These are phyloP conservation scores for Lucilia sericata DNA, from an alignment of 1,140 invertebrate genomes.

Conservation along the genomic window DNA sequence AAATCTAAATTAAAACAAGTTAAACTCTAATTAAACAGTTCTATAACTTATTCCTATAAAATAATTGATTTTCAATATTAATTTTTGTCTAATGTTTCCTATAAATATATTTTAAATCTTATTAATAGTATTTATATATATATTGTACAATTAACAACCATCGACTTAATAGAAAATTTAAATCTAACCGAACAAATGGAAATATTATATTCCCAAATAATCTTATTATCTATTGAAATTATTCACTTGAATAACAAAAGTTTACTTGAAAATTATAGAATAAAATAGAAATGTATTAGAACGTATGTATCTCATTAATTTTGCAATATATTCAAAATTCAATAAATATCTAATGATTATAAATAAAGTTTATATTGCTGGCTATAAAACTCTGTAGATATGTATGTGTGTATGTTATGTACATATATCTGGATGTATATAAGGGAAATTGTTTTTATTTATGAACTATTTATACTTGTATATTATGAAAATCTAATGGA, in stretches of 20 bases:
- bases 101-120: not conserved
- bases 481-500: not conserved
- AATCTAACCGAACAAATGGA: not conserved
- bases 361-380: too few relatives aligned
- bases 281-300: not conserved
- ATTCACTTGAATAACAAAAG: not conserved
- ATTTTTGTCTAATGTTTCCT: not conserved
- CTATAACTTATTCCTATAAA: not conserved
- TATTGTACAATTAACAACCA: too few relatives aligned
- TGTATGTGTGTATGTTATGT: too few relatives aligned
- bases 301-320: not conserved
- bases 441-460: not conserved
- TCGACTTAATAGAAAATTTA: not conserved
- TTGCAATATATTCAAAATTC: conserved; percentile 13
- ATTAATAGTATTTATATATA: conserved; percentile 3
- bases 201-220: not conserved
- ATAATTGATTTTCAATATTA: not conserved
- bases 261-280: not conserved
- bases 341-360: not conserved
- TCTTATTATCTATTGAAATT: not conserved
- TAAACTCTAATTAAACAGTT: too few relatives aligned
- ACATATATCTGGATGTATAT: too few relatives aligned
- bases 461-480: not conserved
- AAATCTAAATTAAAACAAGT: too few relatives aligned
- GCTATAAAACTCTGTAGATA: too few relatives aligned